Conservation (phyloP, 2,888 invertebrate species). For the Ochlodes sylvanus region DNA sequence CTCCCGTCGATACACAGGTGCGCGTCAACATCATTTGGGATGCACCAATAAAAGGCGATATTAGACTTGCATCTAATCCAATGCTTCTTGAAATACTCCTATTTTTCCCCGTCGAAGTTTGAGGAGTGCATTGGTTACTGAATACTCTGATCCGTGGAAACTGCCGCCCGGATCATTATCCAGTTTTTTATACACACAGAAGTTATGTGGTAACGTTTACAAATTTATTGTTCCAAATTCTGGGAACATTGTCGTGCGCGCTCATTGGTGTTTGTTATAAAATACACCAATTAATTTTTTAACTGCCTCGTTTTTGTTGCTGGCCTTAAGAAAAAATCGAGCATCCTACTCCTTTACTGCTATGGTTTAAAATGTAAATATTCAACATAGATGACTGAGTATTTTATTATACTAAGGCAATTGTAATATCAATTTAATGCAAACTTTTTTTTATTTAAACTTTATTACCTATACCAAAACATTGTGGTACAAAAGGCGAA, state of each 20-base stretch:
- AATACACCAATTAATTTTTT: slow-evolving; percentile 34
- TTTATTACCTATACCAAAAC: too few species aligned
- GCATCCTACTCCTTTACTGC: background rate
- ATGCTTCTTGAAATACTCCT: background rate
- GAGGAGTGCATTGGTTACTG: slow-evolving; percentile 18
- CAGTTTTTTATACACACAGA: slow-evolving; percentile 67
- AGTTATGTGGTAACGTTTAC: slow-evolving; percentile 81
- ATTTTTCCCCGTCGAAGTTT: background rate
- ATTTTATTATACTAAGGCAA: too few species aligned
- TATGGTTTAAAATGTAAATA: slow-evolving; percentile 2
- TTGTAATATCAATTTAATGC: too few species aligned
- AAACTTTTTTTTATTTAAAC: too few species aligned
- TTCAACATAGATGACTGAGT: too few species aligned
- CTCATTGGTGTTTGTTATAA: slow-evolving; percentile 71
- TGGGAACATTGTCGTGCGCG: slow-evolving; percentile 67
- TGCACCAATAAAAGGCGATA: background rate
- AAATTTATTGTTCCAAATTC: slow-evolving; percentile 77
- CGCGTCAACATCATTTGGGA: slow-evolving; percentile 39
- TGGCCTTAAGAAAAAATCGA: slow-evolving; percentile 17
- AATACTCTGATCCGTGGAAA: background rate
- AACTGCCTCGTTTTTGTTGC: slow-evolving; percentile 25
- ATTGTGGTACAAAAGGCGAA: too few species aligned
- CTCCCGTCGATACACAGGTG: slow-evolving; percentile 71
- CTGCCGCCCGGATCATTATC: background rate
- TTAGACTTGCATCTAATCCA: background rate